phyloP scores from a whole-genome alignment of 2,888 invertebrate genomes.

The Drosophila kokeensis region DNA sequence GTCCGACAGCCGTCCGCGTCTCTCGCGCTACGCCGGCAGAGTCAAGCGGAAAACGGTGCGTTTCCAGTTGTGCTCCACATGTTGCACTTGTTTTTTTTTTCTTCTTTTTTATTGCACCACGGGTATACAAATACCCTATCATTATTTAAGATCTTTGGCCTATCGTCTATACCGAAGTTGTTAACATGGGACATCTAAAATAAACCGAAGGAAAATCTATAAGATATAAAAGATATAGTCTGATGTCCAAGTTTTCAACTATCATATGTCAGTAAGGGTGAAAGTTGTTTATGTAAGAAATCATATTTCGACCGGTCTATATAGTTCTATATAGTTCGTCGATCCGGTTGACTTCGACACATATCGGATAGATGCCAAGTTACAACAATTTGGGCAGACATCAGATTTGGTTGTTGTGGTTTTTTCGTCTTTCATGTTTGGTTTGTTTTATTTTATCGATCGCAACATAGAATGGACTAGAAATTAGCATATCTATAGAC shows the following conservation, averaged over 20 bases:
- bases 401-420: neutral
- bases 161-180: no score
- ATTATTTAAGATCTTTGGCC: no score
- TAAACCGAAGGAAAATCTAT: neutral
- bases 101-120: neutral
- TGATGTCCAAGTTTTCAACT: neutral
- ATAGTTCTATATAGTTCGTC: neutral
- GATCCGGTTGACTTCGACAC: neutral
- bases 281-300: neutral
- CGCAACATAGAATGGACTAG: neutral
- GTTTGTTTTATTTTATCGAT: neutral
- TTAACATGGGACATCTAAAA: no score
- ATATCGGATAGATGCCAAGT: neutral
- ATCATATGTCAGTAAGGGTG: neutral
- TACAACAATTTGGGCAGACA: neutral
- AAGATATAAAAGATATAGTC: neutral
- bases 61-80: neutral
- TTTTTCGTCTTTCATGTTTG: neutral
- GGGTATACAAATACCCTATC: neutral
- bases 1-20: conserved; percentile 80
- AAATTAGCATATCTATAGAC: neutral
- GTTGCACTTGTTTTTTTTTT: neutral
- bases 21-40: conserved; percentile 81
- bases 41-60: conserved; percentile 83
- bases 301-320: neutral